These are phyloP conservation scores for Callorhinus ursinus DNA, from an alignment of 2,113 vertebrate species.

Conservation along the genomic window DNA sequence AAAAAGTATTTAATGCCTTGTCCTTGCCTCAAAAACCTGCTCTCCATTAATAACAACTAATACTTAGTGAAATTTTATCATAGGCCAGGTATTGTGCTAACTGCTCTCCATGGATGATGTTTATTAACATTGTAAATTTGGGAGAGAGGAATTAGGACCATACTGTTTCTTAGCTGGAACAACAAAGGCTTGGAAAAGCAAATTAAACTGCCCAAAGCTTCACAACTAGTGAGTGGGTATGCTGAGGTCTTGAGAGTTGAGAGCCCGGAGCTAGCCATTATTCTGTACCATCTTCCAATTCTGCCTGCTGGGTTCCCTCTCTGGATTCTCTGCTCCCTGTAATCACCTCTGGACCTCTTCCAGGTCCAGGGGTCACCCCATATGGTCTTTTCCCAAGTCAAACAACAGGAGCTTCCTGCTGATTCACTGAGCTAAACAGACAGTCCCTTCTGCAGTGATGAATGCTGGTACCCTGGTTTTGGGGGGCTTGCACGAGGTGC, in stretches of 20 bases:
- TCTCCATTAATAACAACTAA: neutral
- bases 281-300: neutral
- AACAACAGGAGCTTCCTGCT: neutral
- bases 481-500: no score
- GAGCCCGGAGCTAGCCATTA: no score
- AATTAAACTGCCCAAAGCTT: neutral
- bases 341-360: neutral
- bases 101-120: neutral
- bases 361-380: no score
- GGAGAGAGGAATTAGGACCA: neutral
- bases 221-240: neutral
- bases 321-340: neutral
- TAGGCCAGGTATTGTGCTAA: no score
- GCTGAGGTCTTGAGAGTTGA: neutral
- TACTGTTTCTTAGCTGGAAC: neutral
- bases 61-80: neutral
- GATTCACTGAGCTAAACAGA: fast-evolving
- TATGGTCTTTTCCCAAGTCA: neutral
- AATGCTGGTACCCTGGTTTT: neutral
- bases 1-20: neutral
- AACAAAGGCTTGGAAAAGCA: neutral
- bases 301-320: neutral
- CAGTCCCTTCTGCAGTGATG: neutral
- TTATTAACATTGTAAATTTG: neutral
- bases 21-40: neutral